Evolutionary conservation across 2,888 invertebrate genomes (phyloP), one percentile per base, ranked within the genome.

Genomic region (Chrysotoxum bicinctum): DNA sequence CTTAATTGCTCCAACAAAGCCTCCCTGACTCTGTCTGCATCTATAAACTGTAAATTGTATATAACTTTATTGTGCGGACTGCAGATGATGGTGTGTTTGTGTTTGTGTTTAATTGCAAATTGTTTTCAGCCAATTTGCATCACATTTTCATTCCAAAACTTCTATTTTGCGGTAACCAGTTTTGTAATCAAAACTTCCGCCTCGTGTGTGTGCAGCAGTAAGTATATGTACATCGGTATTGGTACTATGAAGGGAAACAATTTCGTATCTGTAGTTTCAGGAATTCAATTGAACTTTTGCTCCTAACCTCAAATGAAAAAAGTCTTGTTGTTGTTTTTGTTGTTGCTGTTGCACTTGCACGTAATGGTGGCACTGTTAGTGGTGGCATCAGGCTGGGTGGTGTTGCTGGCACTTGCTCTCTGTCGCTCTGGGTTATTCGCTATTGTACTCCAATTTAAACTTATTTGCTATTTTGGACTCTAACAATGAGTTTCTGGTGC

Each of bases 161-260:
- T 80, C 80, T 54, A 84, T 84, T 84, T 84, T 84, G 84, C 80
- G 84, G 84, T 72, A 80, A 84, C 80, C 75, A 60, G 80, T 84
- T 84, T 84, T 84, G 84, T 84, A 84, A 84, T 84, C 70, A 84
- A 84, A 84, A 84, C 84, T 84, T 84, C 84, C 84, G 80, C 72
- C 58, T 76, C 70, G 32, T n/a, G 30, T 26, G 23, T 21, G 58
- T 16, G 26, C 21, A n/a, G 35, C 16, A n/a, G 30, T 56, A 56
- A 21, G 8, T 21, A 21, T 37, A 37, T 35, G 19, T 6, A 16
- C 16, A 30, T 23, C 14, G 14, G 48, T 48, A 2, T n/a, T 32
- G 7, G 4, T 35, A n/a, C 35, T 32, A 35, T 35, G 32, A 30
- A 45, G 52, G 50, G 58, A 66, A 70, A 54, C 75, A 80, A 75